Evolutionary conservation across 2,113 vertebrate genomes (phyloP), one percentile per base, ranked within the genome.

Genomic region (Labeo rohita): DNA sequence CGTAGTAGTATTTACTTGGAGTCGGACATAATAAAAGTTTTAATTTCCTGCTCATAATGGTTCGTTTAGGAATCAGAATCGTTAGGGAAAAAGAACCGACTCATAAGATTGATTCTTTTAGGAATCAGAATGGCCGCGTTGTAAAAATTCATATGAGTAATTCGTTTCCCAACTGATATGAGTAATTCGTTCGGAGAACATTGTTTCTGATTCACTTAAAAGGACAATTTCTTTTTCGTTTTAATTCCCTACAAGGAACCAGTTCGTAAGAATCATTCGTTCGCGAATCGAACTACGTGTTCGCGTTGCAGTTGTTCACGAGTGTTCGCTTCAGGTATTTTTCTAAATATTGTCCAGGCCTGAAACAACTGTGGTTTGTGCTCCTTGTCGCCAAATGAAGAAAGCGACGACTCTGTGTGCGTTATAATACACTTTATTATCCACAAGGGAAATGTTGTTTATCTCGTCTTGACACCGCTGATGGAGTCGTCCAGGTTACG

Each of bases 391-490:
- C 79, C 45, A 65, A 66, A 65, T 74, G 61, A 88, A 79, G 21
- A 83, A 84, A 83, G 36, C 72, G 34, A 16, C 15, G 47, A 56
- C 80, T 45, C 18, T 45, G 36, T 73, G 11, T 75, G 72, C 43
- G 72, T 21, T 23, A n/a, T 49, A 49, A 49, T 11, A 49, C 76
- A 88, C 59, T 83, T 83, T 85, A 88, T 88, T 85, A 78, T 83
- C 70, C 79, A 78, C 84, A 78, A 72, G 80, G n/a, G 49, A 80
- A 36, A 82, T 79, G 43, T 80, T 84, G 80, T 86, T 88, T 74
- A 88, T 85, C 80, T 86, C 9, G 28, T 61, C 54, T 84, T 65
- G 78, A 65, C 74, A 82, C 80, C 47, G 68, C 49, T 47, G 75
- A 79, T 86, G 28, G 52, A 80, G 74, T 36, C 75, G 45, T 52